phyloP scores from a whole-genome alignment of 2,113 vertebrate genomes.

The Archilochus colubris region DNA sequence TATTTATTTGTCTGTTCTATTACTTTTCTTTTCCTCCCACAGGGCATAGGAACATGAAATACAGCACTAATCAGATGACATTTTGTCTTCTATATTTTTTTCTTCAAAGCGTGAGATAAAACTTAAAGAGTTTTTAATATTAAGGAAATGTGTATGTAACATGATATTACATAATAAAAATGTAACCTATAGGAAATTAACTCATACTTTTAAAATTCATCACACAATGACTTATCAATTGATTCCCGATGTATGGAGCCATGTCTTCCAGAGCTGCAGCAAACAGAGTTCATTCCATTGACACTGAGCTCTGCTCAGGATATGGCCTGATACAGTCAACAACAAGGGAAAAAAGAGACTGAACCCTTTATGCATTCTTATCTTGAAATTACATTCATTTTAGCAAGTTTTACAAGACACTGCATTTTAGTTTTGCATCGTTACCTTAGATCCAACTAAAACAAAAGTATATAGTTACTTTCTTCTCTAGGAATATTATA shows the following conservation, averaged over 20 bases:
- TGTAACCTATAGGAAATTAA: background rate
- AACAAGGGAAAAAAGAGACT: background rate
- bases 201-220: background rate
- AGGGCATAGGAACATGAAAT: slow-evolving; percentile 56
- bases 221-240: background rate
- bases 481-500: background rate
- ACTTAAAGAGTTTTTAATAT: background rate
- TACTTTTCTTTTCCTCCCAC: slow-evolving; percentile 64
- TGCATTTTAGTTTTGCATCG: background rate
- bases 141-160: background rate
- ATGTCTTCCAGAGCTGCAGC: background rate
- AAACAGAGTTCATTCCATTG: background rate
- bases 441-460: background rate
- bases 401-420: background rate
- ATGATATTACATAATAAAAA: background rate
- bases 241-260: background rate
- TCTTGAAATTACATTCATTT: background rate
- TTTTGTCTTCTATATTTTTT: slow-evolving; percentile 14
- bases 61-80: slow-evolving; percentile 12
- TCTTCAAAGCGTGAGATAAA: slow-evolving; percentile 26
- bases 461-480: background rate
- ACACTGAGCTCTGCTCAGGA: background rate
- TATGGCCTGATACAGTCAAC: background rate
- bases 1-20: slow-evolving; percentile 69
- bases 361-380: background rate